Conservation (phyloP, 1,140 invertebrate species). For the Phenacoccus solenopsis region DNA sequence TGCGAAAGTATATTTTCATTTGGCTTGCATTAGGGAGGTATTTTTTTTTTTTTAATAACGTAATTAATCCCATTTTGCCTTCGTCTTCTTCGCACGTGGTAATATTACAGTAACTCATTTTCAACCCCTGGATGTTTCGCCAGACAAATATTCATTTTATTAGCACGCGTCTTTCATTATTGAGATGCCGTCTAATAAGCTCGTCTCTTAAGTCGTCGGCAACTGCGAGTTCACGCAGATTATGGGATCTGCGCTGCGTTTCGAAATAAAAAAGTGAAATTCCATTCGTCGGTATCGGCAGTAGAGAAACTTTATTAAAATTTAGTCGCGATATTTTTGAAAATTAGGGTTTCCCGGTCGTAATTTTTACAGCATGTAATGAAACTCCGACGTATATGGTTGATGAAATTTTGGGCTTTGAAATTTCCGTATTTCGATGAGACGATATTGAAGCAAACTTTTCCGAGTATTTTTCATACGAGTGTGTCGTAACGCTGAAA, state of each 20-base stretch:
- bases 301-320: neutral
- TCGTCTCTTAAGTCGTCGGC: no score
- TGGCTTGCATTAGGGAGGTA: neutral
- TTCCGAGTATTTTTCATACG: no score
- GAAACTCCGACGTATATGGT: neutral
- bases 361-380: neutral
- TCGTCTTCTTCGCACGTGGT: neutral
- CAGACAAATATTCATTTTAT: conserved; percentile 3
- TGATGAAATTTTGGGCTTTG: neutral
- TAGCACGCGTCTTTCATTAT: neutral
- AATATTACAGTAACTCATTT: neutral
- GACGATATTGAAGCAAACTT: neutral
- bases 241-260: neutral
- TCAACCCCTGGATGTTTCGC: neutral
- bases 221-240: neutral
- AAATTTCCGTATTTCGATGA: neutral
- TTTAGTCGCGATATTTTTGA: neutral
- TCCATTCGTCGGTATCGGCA: no score
- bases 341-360: neutral
- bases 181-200: neutral
- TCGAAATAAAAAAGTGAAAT: no score
- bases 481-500: no score
- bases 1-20: neutral
- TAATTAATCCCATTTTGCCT: neutral
- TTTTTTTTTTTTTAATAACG: neutral